A percentile compares a stretch with the other conserved stretches of the same genome.
Evolutionary conservation across 2,797 vertebrate species (phyloP).

Genomic region (Rousettus madagascariensis): DNA sequence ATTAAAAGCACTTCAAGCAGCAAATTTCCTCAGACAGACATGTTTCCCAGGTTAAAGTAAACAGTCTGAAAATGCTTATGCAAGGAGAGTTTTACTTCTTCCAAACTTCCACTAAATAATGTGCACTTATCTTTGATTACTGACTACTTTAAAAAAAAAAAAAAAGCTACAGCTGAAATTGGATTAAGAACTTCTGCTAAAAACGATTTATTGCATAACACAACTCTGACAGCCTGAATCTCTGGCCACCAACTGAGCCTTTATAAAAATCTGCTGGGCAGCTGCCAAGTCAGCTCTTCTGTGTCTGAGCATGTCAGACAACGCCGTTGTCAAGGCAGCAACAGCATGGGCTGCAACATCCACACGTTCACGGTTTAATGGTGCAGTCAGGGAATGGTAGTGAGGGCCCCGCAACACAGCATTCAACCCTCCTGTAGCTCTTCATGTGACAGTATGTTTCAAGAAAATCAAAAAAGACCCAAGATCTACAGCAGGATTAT

Average conservation of each 20-base stretch:
- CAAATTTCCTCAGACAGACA: constrained; percentile 54
- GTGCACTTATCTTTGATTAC: constrained; percentile 80
- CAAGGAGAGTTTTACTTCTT: constrained; percentile 54
- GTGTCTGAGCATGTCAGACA: constrained; percentile 80
- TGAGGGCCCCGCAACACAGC: constrained; percentile 1
- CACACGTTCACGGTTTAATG: constrained; percentile 37
- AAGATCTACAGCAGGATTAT: constrained; percentile 42
- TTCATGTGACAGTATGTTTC: constrained; percentile 54
- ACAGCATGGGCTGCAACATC: constrained; percentile 69
- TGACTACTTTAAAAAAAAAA: constrained; percentile 39
- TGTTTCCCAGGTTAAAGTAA: constrained; percentile 53
- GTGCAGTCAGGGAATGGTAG: constrained; percentile 27
- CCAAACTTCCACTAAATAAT: constrained; percentile 76
- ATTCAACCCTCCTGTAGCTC: constrained; percentile 60
- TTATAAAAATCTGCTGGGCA: constrained; percentile 85
- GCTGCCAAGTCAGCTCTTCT: constrained; percentile 85
- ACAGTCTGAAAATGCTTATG: constrained; percentile 55
- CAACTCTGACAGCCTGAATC: constrained; percentile 82
- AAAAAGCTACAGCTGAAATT: constrained; percentile 81
- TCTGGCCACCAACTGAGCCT: constrained; percentile 84
- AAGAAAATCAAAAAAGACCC: constrained; percentile 33
- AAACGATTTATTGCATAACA: constrained; percentile 84
- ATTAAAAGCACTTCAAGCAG: constrained; percentile 66
- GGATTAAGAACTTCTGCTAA: constrained; percentile 85
- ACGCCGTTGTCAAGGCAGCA: constrained; percentile 79